A percentile compares a stretch with the other conserved stretches of the same genome.
Conservation (phyloP, 2,888 invertebrate species). For the Limenitis camilla region DNA sequence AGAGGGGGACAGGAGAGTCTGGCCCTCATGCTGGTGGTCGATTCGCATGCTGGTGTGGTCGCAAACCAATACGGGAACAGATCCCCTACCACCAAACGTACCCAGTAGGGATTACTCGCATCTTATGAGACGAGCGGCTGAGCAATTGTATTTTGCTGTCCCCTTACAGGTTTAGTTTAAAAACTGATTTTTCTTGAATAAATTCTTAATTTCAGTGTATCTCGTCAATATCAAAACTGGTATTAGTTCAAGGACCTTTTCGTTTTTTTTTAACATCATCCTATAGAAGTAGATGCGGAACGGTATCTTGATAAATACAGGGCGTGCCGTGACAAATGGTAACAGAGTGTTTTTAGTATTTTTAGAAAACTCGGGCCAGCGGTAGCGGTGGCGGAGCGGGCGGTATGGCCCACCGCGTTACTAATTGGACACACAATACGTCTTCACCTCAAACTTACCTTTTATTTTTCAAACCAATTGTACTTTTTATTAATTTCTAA, state of each 20-base stretch:
- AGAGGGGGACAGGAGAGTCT: too few species aligned
- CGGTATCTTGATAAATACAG: constrained; percentile 70
- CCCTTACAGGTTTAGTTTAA: too few species aligned
- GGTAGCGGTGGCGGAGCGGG: background rate
- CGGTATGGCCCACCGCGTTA: constrained; percentile 40
- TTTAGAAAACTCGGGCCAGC: constrained; percentile 49
- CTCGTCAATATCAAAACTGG: background rate
- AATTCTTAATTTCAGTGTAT: too few species aligned
- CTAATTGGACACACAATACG: constrained; percentile 70
- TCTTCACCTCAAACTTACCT: constrained; percentile 38
- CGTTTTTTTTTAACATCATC: constrained; percentile 27
- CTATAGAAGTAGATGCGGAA: constrained; percentile 44
- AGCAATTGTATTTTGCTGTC: too few species aligned
- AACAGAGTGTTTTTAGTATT: constrained; percentile 71
- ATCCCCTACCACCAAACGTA: too few species aligned
- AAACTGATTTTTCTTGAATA: too few species aligned
- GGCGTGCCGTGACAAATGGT: constrained; percentile 70
- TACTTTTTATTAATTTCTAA: background rate
- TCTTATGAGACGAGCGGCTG: too few species aligned
- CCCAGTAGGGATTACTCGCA: too few species aligned
- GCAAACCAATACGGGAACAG: too few species aligned
- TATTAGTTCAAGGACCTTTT: background rate
- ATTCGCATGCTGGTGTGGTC: too few species aligned
- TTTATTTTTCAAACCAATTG: constrained; percentile 29
- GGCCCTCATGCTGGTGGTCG: too few species aligned